These are phyloP conservation scores for Heteropelma amictum DNA, from an alignment of 2,888 invertebrate species.

Conservation along the genomic window DNA sequence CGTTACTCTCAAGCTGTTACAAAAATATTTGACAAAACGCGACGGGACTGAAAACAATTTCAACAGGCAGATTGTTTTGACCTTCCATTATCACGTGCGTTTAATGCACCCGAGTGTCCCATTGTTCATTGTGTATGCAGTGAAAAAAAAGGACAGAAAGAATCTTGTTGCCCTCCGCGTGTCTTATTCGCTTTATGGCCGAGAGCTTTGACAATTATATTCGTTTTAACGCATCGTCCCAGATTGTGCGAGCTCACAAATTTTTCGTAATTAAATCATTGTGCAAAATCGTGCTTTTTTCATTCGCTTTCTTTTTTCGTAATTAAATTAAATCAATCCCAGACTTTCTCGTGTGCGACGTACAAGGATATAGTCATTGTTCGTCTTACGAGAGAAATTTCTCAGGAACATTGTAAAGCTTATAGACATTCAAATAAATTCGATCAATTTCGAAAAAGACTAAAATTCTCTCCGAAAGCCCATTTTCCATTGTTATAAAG, in stretches of 20 bases:
- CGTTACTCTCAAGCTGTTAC: too few relatives aligned
- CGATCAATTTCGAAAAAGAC: conserved; percentile 77
- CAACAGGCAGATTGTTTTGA: too few relatives aligned
- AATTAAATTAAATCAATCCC: not conserved
- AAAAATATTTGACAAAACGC: not conserved
- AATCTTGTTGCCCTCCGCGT: not conserved
- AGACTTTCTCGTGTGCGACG: not conserved
- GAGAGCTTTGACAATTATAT: conserved; percentile 32
- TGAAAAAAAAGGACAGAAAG: conserved; percentile 14
- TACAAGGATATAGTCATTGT: conserved; percentile 13
- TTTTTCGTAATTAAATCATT: conserved; percentile 12
- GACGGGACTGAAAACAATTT: conserved; percentile 31
- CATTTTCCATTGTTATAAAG: too few relatives aligned
- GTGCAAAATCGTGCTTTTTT: too few relatives aligned
- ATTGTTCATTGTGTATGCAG: conserved; percentile 64
- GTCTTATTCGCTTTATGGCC: conserved; percentile 34
- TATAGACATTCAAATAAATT: conserved; percentile 77
- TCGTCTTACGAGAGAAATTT: conserved; percentile 33
- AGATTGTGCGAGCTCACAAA: conserved; percentile 13
- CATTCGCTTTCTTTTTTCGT: not conserved
- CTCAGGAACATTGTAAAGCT: conserved; percentile 49
- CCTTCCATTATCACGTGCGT: too few relatives aligned
- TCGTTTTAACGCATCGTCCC: conserved; percentile 32
- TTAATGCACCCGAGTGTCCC: conserved; percentile 62
- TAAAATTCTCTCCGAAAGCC: too few relatives aligned